phyloP scores from a whole-genome alignment of 2,113 vertebrate species.

The Heliornis fulica region DNA sequence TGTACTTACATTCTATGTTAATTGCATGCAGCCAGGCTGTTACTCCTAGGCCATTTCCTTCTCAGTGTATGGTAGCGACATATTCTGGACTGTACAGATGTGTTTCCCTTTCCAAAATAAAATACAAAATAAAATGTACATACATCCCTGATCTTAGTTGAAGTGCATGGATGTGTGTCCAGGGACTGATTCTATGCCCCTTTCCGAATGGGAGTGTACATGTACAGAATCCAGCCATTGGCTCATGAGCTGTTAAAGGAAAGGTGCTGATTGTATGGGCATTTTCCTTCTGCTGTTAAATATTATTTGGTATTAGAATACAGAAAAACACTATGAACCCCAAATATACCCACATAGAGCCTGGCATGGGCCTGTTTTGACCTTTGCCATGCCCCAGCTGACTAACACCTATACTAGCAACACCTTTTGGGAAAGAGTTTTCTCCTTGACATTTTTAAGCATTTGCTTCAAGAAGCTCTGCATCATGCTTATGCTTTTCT shows the following conservation, averaged over 20 bases:
- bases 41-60: neutral
- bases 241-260: neutral
- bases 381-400: neutral
- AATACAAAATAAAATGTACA: neutral
- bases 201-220: neutral
- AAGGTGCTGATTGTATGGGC: neutral
- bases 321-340: neutral
- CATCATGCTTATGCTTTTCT: neutral
- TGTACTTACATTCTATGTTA: neutral
- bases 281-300: neutral
- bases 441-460: neutral
- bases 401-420: neutral
- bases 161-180: neutral
- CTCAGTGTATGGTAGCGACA: neutral
- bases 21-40: neutral
- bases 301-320: neutral
- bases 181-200: neutral
- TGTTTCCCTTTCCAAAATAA: neutral
- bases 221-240: neutral
- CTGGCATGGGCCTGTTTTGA: neutral
- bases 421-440: neutral
- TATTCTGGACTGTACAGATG: neutral
- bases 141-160: neutral
- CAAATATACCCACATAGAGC: neutral
- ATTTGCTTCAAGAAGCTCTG: neutral